Base-by-base conservation (phyloP, 2,113 vertebrate genomes). In the Sprattus sprattus region DNA sequence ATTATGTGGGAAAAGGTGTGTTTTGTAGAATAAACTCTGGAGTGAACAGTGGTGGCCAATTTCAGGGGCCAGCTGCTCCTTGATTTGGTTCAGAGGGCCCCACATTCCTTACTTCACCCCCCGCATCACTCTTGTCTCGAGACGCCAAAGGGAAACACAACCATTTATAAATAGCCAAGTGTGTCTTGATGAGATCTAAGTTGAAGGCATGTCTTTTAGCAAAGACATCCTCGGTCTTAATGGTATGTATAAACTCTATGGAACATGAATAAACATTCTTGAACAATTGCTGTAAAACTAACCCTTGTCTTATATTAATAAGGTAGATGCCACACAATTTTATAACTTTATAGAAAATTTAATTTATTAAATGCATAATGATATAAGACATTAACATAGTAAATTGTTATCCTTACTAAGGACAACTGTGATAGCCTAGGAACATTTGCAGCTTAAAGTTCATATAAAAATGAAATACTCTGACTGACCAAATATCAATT, bases 361-460 rank as follows among this genome's bases (percentile, higher is more conserved):
- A 45, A 80, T 49, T 85, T 78, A 86, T 83, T 67, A 87, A 64
- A 78, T 86, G 49, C 28, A 18, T 44, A 82, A 87, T 88, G 82
- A n/a, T 85, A 86, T 45, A 47, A 81, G 16, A 57, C 67, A 83
- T 64, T 83, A 22, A 57, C 39, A 54, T 49, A 87, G 13, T 16
- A 78, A 78, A 4, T 5, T 39, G 39, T n/a, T 54, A 39, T 78
- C 71, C 71, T 39, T 39, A 39, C 39, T 39, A 44, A 78, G 10
- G 32, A 78, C 71, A 78, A 78, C 11, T 39, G 71, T 39, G 13
- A 78, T 15, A 32, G 71, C 28, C 32, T 39, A 75, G 15, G 32
- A 78, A 4, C 25, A 39, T 39, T 39, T 78, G 71, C 71, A 78
- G 71, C 28, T 39, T 78, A 28, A 39, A 7, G 71, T 78, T 78